These are phyloP conservation scores for Ischnura elegans DNA, from an alignment of 2,888 invertebrate genomes.

Conservation along the genomic window DNA sequence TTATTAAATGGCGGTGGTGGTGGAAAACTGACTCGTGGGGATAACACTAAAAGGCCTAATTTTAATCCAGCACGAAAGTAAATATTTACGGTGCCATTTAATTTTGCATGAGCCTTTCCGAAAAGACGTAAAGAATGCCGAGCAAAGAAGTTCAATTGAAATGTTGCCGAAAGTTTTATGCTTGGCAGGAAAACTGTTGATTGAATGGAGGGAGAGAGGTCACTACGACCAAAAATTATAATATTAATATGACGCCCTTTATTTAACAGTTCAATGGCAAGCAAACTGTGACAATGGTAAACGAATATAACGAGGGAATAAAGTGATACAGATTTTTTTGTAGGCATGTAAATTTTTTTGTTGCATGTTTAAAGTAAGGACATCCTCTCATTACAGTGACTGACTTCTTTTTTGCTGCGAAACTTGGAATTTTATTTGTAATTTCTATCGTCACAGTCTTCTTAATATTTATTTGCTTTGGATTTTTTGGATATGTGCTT, in stretches of 20 bases:
- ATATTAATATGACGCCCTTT: neutral
- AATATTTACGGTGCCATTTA: conserved; percentile 15
- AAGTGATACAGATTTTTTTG: neutral
- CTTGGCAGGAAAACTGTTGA: neutral
- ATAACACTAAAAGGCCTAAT: neutral
- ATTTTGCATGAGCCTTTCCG: conserved; percentile 8
- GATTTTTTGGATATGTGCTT: too few relatives aligned
- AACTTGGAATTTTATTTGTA: too few relatives aligned
- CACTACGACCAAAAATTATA: neutral
- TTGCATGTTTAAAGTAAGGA: conserved; percentile 36
- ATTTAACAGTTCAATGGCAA: conserved; percentile 12
- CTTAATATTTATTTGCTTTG: too few relatives aligned
- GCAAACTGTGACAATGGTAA: conserved; percentile 25
- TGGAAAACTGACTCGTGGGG: neutral
- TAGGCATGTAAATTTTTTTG: neutral
- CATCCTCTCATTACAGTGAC: too few relatives aligned
- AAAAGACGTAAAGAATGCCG: neutral
- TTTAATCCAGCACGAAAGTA: neutral
- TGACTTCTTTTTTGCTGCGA: too few relatives aligned
- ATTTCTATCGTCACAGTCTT: too few relatives aligned
- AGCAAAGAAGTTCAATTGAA: neutral
- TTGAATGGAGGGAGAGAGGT: neutral
- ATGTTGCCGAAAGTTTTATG: neutral
- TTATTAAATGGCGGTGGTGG: neutral
- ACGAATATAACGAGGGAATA: neutral